A percentile compares a stretch with the other conserved stretches of the same genome.
Conservation (phyloP, 2,113 vertebrate species). For the Turnix velox region DNA sequence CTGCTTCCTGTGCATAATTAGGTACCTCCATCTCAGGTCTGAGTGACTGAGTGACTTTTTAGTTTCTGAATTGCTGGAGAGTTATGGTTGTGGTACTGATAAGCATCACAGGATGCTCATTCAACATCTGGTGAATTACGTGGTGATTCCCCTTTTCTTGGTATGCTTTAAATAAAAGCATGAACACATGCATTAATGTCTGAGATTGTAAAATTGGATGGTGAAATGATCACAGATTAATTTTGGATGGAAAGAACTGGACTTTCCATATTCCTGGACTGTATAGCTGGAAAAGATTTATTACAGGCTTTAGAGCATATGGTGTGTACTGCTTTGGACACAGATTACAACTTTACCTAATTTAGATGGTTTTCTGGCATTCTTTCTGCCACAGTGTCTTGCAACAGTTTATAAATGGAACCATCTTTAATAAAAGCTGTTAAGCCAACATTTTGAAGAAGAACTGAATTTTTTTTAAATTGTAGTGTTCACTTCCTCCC, state of each 20-base stretch:
- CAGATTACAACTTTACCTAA: neutral
- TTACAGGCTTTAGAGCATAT: neutral
- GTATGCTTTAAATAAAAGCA: neutral
- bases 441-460: neutral
- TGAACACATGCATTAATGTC: neutral
- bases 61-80: neutral
- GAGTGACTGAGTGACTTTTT: neutral
- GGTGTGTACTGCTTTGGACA: conserved; percentile 12
- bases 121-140: neutral
- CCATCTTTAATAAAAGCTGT: neutral
- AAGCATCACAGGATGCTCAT: neutral
- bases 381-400: neutral
- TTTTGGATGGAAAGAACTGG: conserved; percentile 38
- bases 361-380: conserved; percentile 15
- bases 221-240: neutral
- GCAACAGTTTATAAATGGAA: neutral
- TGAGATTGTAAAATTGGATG: conserved; percentile 1
- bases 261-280: conserved; percentile 33
- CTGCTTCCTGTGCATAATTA: neutral
- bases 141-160: neutral
- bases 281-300: conserved; percentile 39
- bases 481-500: neutral
- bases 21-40: neutral
- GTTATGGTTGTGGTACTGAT: neutral
- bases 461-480: too few relatives aligned